These are phyloP conservation scores for Drosophila meridionalis DNA, from an alignment of 2,888 invertebrate genomes.

Conservation along the genomic window DNA sequence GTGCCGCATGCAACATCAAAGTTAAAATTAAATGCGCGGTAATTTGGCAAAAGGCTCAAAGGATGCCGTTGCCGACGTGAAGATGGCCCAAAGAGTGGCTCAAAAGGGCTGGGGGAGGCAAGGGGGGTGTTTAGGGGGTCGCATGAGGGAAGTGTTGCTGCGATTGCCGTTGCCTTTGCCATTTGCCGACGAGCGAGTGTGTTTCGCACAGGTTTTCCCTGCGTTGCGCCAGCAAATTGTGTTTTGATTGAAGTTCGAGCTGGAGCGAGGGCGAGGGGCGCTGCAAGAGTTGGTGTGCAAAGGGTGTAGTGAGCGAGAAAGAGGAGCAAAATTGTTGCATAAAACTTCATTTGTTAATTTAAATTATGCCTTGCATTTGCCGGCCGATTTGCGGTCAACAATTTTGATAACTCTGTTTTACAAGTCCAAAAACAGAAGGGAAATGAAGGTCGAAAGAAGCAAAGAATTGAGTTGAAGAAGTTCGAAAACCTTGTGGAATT, in stretches of 20 bases:
- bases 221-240: constrained; percentile 62
- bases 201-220: constrained; percentile 61
- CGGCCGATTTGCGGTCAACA: constrained; percentile 55
- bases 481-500: not conserved
- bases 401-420: constrained; percentile 67
- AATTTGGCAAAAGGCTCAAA: constrained; percentile 83
- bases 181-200: constrained; percentile 70
- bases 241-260: constrained; percentile 75
- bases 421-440: constrained; percentile 5
- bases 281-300: not conserved
- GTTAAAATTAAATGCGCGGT: constrained; percentile 84
- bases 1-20: constrained; percentile 84
- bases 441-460: constrained; percentile 1
- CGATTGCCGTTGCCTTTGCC: constrained; percentile 67
- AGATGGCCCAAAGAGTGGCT: constrained; percentile 46
- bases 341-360: constrained; percentile 62
- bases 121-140: not conserved
- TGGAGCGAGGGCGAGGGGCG: not conserved
- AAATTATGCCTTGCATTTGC: constrained; percentile 62
- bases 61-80: constrained; percentile 78
- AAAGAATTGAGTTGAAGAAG: not conserved
- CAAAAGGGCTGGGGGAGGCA: not conserved
- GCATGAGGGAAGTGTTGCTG: constrained; percentile 43
- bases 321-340: constrained; percentile 25
- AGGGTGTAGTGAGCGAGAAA: not conserved